Base-by-base conservation (phyloP, 64 coral and sea anemone genomes). In the Montipora sp. region DNA sequence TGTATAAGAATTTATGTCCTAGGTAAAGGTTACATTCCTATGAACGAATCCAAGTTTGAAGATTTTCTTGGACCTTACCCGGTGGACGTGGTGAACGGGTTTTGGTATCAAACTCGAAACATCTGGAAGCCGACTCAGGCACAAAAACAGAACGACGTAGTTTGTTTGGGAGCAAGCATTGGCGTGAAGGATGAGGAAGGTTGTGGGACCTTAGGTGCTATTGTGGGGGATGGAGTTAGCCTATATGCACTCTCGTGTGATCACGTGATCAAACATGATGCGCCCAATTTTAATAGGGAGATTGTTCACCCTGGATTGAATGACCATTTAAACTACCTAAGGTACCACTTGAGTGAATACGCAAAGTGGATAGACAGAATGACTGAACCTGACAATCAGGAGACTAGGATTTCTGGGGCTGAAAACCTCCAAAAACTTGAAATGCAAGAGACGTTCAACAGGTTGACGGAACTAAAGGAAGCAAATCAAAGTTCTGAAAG, bases 1-100 rank as follows among this genome's bases (percentile, higher is more conserved):
- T 89, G 87, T 89, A 78, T 89, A 10, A 78, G 48, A 5, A 48
- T 89, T 12, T 89, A 60, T 78, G 87, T 89, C 1, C 55, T 89
- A 10, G 87, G 73, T 5, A 89, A 89, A 89, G 87, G 87, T 47
- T 24, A 1, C 19, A 78, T 89, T 36, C 87, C 87, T 22, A 10
- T 89, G 7, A 51, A 75, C 43, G 87, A 89, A 51, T 51, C 71
- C 18, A 48, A 55, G 70, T 27, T 78, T 78, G 24, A 73, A 10
- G 3, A 5, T 1, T n/a, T 4, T 11, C 8, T 89, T 44, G 87
- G 21, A 23, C 7, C 13, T 14, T 89, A 75, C 69, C 47, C 47
- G 9, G 57, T 89, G 43, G 74, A 89, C 76, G 87, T 89, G 4
- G 58, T 77, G 57, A 53, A 89, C 22, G 87, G 87, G 48, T 89